Evolutionary conservation across 2,113 vertebrate genomes (phyloP), one percentile per base, ranked within the genome.

Genomic region (Sus scrofa): DNA sequence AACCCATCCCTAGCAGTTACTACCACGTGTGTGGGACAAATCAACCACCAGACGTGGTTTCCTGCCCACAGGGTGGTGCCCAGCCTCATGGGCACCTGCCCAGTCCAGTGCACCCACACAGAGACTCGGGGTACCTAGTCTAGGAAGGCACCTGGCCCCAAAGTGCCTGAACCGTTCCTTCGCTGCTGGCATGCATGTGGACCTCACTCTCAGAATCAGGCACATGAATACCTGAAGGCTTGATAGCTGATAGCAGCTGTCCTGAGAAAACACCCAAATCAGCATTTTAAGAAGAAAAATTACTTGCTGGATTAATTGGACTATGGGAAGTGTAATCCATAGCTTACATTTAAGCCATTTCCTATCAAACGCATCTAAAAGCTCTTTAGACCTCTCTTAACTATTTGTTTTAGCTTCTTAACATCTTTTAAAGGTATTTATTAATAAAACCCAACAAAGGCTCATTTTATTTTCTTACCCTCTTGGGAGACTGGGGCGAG

Each of bases 181-280:
- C 1, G 0, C 65, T 13, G 15, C 44, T n/a, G 15, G n/a, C 7
- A 7, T 3, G n/a, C 30, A 13, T 0, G 2, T 0, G 44, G 16
- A n/a, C n/a, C 32, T 73, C n/a, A 6, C 50, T n/a, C 9, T 70
- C 62, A 2, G 16, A 77, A 52, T 62, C n/a, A 27, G 39, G 16
- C 27, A 20, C 13, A 3, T 8, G 11, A 77, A 5, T 11, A 16
- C 30, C 68, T 0, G 0, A 9, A 30, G 20, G 0, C n/a, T 50
- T 19, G 13, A 44, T 1, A 6, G 13, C 3, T n/a, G n/a, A n/a
- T n/a, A n/a, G n/a, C n/a, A n/a, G n/a, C 0, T 0, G 1, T 19
- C 50, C n/a, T 30, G 30, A 78, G 60, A 65, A 62, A 73, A 65
- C n/a, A n/a, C 19, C n/a, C 2, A 52, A 54, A 27, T 54, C 52